A percentile compares a stretch with the other conserved stretches of the same genome.
Conservation (phyloP, 2,113 vertebrate species). For the Verasper variegatus region DNA sequence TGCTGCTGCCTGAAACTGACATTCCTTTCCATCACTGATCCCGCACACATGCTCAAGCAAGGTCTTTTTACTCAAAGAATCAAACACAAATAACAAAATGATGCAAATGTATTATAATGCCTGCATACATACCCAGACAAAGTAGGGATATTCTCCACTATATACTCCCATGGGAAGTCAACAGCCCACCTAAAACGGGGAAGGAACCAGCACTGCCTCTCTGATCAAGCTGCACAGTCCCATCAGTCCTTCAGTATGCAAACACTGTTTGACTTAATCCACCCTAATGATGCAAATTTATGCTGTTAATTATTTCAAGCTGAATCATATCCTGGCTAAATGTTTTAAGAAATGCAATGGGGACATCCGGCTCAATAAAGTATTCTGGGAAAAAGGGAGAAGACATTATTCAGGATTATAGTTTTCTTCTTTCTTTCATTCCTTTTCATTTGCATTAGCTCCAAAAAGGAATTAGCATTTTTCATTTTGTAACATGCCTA, state of each 20-base stretch:
- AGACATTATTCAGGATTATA: constrained; percentile 66
- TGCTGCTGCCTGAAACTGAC: constrained; percentile 16
- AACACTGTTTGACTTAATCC: constrained; percentile 77
- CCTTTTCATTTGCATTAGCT: constrained; percentile 62
- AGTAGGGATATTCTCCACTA: neutral
- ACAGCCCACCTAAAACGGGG: constrained; percentile 26
- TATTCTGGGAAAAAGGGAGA: constrained; percentile 39
- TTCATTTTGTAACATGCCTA: constrained; percentile 47
- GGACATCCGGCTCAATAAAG: constrained; percentile 65
- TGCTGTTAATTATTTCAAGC: constrained; percentile 78
- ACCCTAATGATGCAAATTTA: constrained; percentile 80
- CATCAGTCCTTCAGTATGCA: constrained; percentile 60
- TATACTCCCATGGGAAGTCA: constrained; percentile 4
- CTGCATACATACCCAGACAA: constrained; percentile 10
- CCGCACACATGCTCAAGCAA: neutral
- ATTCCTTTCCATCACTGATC: neutral
- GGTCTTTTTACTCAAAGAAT: neutral
- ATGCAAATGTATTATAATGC: neutral
- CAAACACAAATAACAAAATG: constrained; percentile 5
- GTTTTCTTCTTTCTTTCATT: constrained; percentile 41
- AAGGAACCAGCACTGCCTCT: constrained; percentile 25
- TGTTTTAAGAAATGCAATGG: constrained; percentile 62
- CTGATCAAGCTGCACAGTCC: constrained; percentile 27
- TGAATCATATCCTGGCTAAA: constrained; percentile 67
- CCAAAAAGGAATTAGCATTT: constrained; percentile 56